Evolutionary conservation across 2,113 vertebrate species (phyloP), one percentile per base, ranked within the genome.

Genomic region (Apteryx owenii): DNA sequence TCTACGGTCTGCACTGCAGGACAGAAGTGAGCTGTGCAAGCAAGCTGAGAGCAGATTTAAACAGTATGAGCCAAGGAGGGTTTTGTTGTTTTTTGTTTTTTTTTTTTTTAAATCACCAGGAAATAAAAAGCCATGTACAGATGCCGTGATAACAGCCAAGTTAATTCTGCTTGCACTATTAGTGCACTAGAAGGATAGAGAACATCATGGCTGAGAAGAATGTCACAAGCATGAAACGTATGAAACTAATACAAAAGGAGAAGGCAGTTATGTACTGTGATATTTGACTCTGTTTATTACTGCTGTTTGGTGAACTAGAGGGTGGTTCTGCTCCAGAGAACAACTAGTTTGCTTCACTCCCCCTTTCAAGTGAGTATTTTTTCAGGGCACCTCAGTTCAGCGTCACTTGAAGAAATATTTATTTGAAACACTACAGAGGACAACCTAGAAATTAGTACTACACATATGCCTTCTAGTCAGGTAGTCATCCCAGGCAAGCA

Each of bases 251-350:
- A 95, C 87, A 97, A 95, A 95, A 75, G 91, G 38, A 93, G 42
- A 91, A 68, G 87, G 88, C 76, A 75, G 78, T 95, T 96, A 90
- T 0, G 17, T 23, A 51, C 51, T 28, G 48, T 0, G 8, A 76
- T 90, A 29, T 33, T 19, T 93, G 81, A 81, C 85, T 95, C 91
- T 4, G 0, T 29, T 82, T 69, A 66, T 92, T 94, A 68, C 60
- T 33, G 87, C 89, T 83, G 91, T 3, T 81, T n/a, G 0, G 0
- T 0, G 31, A 95, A 88, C 89, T 91, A 94, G 88, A 38, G 8
- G 68, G 72, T 91, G 85, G 96, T 96, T 97, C 94, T 93, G 95
- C 94, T 91, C 88, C 90, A 85, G 9, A 91, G 90, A 75, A 48
- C 89, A 91, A 94, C 85, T 46, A 89, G 84, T 94, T 89, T 42